These are phyloP conservation scores for Anthopleura sola DNA, from an alignment of 64 coral and sea anemone genomes.

Conservation along the genomic window DNA sequence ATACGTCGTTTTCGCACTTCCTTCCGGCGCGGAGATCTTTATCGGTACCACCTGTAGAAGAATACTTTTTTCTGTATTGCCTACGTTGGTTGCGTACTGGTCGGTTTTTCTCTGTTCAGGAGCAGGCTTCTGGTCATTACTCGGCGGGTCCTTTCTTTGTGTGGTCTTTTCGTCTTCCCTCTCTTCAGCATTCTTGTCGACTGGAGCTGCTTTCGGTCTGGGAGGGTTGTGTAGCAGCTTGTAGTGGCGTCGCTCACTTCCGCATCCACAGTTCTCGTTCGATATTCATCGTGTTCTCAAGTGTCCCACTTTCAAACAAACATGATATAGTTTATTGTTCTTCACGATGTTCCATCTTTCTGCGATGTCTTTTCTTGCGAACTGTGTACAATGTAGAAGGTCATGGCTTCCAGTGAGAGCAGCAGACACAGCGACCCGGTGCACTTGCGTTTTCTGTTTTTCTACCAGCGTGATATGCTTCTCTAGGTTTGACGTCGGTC, in stretches of 20 bases:
- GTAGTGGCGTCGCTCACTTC: conserved; percentile 23
- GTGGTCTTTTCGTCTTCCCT: background rate
- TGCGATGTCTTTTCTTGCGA: conserved; percentile 14
- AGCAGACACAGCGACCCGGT: conserved; percentile 37
- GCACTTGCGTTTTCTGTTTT: background rate
- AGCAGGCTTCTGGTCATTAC: background rate
- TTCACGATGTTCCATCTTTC: conserved; percentile 42
- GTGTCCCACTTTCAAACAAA: conserved; percentile 49
- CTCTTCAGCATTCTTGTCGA: background rate
- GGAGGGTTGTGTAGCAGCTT: conserved; percentile 34
- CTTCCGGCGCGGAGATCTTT: background rate
- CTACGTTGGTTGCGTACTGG: background rate
- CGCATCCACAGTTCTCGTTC: conserved; percentile 26
- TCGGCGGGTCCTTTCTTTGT: background rate
- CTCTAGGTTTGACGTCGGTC: background rate
- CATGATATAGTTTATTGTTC: conserved; percentile 39
- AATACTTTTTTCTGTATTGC: conserved; percentile 18
- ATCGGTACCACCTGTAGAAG: conserved; percentile 47
- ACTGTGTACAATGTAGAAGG: background rate
- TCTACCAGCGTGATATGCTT: background rate
- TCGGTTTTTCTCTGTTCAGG: background rate
- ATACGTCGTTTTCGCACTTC: conserved; percentile 31
- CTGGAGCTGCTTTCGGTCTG: background rate
- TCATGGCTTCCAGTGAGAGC: conserved; percentile 39
- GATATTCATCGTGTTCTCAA: conserved; percentile 28